phyloP scores from a whole-genome alignment of 1,140 invertebrate genomes.

The Euura lappo region DNA sequence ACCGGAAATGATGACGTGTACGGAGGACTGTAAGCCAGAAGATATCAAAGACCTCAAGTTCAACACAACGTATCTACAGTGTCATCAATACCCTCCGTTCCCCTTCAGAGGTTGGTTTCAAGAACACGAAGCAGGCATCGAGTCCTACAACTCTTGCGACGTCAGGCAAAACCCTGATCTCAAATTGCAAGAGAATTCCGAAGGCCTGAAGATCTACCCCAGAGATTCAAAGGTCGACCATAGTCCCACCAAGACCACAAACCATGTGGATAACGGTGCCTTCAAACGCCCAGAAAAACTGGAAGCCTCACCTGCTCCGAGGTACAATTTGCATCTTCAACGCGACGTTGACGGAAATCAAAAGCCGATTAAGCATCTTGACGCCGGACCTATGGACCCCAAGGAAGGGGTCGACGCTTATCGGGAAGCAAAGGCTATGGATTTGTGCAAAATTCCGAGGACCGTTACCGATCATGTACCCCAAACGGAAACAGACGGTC shows the following conservation, averaged over 20 bases:
- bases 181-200: background rate
- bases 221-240: background rate
- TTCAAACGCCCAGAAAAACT: background rate
- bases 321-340: background rate
- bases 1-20: conserved; percentile 29
- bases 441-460: background rate
- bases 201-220: background rate
- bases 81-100: conserved; percentile 37
- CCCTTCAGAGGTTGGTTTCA: conserved; percentile 1
- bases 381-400: background rate
- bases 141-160: background rate
- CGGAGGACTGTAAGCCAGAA: conserved; percentile 35
- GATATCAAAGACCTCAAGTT: conserved; percentile 40
- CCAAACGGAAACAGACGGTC: background rate
- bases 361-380: background rate
- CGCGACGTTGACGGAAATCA: background rate
- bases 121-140: background rate
- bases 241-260: background rate
- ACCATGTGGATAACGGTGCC: background rate
- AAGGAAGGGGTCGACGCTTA: background rate
- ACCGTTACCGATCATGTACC: background rate
- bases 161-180: background rate
- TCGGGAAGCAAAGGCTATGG: background rate
- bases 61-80: conserved; percentile 33
- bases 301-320: background rate